A percentile compares a stretch with the other conserved stretches of the same genome.
phyloP scores from a whole-genome alignment of 30 jellyfish, hydroid and myxozoan species.

The Nemopilema nomurai region DNA sequence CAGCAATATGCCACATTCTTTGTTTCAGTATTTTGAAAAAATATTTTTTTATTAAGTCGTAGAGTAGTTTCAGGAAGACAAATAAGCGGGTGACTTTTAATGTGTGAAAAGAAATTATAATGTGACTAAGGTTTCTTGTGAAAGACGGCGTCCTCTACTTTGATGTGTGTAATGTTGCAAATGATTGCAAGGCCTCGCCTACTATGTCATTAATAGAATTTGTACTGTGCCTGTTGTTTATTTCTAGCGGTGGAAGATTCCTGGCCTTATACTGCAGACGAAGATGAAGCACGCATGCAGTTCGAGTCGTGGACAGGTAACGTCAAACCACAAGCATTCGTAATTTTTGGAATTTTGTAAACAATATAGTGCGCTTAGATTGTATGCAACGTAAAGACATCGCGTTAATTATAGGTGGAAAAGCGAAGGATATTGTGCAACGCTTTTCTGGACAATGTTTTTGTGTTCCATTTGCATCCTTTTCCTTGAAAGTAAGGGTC shows the following conservation, averaged over 20 bases:
- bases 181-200: background rate
- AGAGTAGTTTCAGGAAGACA: too few species aligned
- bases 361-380: background rate
- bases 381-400: too few species aligned
- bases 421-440: too few species aligned
- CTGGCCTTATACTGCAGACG: background rate
- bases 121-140: background rate
- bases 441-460: too few species aligned
- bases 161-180: background rate
- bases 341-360: background rate
- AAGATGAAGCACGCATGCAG: background rate
- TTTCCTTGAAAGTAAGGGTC: background rate
- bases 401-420: background rate
- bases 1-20: background rate
- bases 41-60: too few species aligned
- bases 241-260: background rate
- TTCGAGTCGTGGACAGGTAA: background rate
- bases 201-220: background rate
- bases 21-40: background rate
- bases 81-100: background rate
- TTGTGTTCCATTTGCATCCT: too few species aligned
- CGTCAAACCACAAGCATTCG: background rate
- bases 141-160: background rate
- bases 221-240: background rate
- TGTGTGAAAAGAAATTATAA: background rate